Evolutionary conservation across 2,888 invertebrate species (phyloP), one percentile per base, ranked within the genome.

Genomic region (Heteromyza rotundicornis): DNA sequence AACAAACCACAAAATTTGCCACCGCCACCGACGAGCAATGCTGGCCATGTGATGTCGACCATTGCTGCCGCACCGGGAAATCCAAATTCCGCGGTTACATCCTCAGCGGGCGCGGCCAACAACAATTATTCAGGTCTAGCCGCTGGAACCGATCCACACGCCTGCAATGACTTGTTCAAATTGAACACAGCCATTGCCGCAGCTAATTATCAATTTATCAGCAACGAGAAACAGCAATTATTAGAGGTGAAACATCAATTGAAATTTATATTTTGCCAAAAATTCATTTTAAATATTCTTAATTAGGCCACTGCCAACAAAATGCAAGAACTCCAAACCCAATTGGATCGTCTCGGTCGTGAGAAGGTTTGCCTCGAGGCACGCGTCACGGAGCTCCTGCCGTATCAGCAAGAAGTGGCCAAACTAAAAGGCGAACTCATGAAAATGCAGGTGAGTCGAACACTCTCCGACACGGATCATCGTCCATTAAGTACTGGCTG

Each of bases 381-480:
- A 64, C 85, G 85, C 70, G 85, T 89, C 23, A 84, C 84, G 49
- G 89, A 90, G 76, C 79, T 91, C 72, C 81, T 88, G 73, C 88
- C 89, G 72, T 86, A 88, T 72, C 89, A 88, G 64, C 86, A 86
- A 57, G 91, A 92, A 77, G 86, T 92, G 62, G 87, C 88, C 66
- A 84, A 87, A 69, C 84, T 92, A 60, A 86, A 89, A 70, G 86
- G 86, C 61, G 92, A 92, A 82, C 86, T 92, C 70, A 86, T 87
- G 44, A 86, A 88, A 70, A 82, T 92, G 71, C 91, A 91, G 87
- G 90, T 91, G 74, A 68, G n/a, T n/a, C n/a, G n/a, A n/a, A n/a
- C n/a, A n/a, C n/a, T n/a, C n/a, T n/a, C n/a, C n/a, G n/a, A n/a
- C n/a, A n/a, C n/a, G n/a, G n/a, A n/a, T n/a, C n/a, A n/a, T n/a